A percentile compares a stretch with the other conserved stretches of the same genome.
Conservation (phyloP, 2,797 vertebrate species). For the Mus minutoides region DNA sequence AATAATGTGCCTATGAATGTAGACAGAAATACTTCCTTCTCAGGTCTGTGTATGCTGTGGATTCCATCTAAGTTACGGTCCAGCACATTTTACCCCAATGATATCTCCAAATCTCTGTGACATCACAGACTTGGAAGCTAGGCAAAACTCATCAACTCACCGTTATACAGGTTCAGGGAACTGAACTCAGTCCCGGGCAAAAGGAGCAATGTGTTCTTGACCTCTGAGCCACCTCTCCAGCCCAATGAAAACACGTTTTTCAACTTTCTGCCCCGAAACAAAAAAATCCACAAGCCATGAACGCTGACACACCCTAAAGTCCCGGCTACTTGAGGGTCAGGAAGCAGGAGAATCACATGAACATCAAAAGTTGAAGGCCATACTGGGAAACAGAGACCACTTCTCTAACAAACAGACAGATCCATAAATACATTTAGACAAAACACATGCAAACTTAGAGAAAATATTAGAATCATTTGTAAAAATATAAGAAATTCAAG, state of each 20-base stretch:
- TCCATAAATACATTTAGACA: neutral
- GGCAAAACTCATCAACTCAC: neutral
- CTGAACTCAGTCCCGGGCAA: neutral
- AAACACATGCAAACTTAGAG: neutral
- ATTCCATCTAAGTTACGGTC: neutral
- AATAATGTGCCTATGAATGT: neutral
- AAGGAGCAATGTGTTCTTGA: neutral
- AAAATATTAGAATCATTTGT: neutral
- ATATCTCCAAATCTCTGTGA: neutral
- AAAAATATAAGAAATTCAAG: slow-evolving; percentile 39
- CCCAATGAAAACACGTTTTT: neutral
- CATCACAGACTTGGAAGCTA: neutral
- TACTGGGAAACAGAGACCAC: neutral
- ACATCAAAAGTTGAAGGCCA: neutral
- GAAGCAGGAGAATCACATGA: neutral
- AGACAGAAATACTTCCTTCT: neutral
- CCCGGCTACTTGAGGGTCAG: neutral
- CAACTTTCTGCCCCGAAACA: neutral
- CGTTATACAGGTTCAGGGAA: neutral
- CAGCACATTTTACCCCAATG: neutral
- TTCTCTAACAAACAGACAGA: neutral
- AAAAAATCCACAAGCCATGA: neutral
- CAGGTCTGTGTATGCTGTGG: neutral
- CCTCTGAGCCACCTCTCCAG: neutral
- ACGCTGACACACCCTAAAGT: neutral